phyloP scores from a whole-genome alignment of 2,888 invertebrate species.

The Yponomeuta plumbellus region DNA sequence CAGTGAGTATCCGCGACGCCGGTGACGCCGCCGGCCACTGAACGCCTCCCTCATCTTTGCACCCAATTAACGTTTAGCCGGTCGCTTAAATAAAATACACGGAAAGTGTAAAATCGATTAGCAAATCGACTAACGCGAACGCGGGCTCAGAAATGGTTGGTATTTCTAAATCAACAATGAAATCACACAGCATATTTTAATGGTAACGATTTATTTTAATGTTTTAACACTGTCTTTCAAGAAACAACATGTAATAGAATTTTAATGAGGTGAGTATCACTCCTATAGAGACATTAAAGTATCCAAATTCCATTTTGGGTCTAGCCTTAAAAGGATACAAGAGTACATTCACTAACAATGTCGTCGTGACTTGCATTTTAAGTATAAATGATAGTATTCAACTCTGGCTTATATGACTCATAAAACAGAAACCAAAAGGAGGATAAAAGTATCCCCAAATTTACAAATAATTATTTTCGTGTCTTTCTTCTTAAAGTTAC shows the following conservation, averaged over 20 bases:
- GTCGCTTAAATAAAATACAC: slow-evolving; percentile 40
- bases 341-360: not conserved
- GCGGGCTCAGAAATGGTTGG: not conserved
- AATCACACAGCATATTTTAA: not conserved
- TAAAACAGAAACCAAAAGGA: not conserved
- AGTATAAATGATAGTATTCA: too few relatives aligned
- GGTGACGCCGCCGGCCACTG: slow-evolving; percentile 26
- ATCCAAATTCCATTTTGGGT: not conserved
- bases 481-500: not conserved
- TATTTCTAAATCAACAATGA: not conserved
- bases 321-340: slow-evolving; percentile 1
- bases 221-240: not conserved
- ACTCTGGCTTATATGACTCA: too few relatives aligned
- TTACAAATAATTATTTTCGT: not conserved
- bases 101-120: not conserved
- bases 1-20: slow-evolving; percentile 33
- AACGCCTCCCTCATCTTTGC: slow-evolving; percentile 56
- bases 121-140: not conserved
- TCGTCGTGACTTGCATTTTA: not conserved
- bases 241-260: not conserved
- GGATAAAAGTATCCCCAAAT: not conserved
- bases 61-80: slow-evolving; percentile 58
- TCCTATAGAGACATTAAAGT: not conserved
- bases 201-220: slow-evolving; percentile 4
- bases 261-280: not conserved